Conservation (phyloP, 2,113 vertebrate genomes). For the Atherinomorus stipes region DNA sequence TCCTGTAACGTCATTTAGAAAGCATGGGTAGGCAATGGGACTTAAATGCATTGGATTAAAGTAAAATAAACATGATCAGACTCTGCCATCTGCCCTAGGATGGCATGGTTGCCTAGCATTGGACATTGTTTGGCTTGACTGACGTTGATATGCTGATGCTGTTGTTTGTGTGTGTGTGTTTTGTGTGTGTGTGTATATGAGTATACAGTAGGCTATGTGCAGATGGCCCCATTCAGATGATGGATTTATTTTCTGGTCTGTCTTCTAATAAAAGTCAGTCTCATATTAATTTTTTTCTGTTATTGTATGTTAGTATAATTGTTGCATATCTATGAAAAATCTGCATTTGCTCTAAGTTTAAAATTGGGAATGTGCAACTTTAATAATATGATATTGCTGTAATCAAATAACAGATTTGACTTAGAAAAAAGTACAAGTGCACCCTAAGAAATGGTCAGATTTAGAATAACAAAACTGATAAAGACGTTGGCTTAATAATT, state of each 20-base stretch:
- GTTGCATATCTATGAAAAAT: neutral
- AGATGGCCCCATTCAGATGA: constrained; percentile 64
- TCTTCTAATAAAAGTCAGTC: constrained; percentile 31
- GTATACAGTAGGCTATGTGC: constrained; percentile 21
- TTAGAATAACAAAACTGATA: neutral
- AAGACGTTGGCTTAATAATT: neutral
- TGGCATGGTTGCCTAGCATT: constrained; percentile 78
- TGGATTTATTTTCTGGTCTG: constrained; percentile 54
- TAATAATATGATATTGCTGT: neutral
- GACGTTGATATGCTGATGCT: constrained; percentile 59
- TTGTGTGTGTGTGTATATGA: constrained; percentile 20
- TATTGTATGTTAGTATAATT: neutral
- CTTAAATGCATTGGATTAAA: constrained; percentile 78
- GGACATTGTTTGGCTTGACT: constrained; percentile 63
- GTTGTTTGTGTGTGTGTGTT: constrained; percentile 26
- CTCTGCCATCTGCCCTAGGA: constrained; percentile 74
- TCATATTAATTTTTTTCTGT: constrained; percentile 13
- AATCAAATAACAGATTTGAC: neutral
- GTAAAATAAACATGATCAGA: constrained; percentile 82
- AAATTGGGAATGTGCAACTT: neutral
- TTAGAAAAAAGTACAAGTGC: neutral
- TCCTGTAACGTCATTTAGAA: constrained; percentile 54
- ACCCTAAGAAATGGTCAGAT: neutral
- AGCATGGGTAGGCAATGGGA: constrained; percentile 53
- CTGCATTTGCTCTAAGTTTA: neutral